Percentiles rank a stretch among this genome's conserved stretches.
phyloP scores from a whole-genome alignment of 2,113 vertebrate genomes.

The Barbus barbus region DNA sequence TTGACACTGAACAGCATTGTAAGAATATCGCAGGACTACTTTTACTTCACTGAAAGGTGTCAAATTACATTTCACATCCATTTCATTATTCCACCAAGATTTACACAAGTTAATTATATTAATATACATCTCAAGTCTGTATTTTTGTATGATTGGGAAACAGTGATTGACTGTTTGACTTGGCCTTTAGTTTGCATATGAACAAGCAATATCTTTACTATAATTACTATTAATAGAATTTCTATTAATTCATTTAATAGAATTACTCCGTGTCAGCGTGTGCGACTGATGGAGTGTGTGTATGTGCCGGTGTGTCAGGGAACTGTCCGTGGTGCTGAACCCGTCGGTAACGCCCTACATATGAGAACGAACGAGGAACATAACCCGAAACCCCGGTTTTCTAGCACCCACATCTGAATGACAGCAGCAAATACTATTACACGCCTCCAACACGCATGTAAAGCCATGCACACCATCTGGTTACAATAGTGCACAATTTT shows the following conservation, averaged over 20 bases:
- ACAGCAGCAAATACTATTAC: not conserved
- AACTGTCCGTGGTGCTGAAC: constrained; percentile 80
- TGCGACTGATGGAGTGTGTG: constrained; percentile 31
- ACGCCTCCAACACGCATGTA: constrained; percentile 16
- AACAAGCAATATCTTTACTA: not conserved
- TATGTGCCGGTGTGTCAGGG: constrained; percentile 46
- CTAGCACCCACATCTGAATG: not conserved
- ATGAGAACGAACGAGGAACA: not conserved
- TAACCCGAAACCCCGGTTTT: not conserved
- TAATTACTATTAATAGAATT: no score
- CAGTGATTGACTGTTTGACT: not conserved
- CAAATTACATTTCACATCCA: not conserved
- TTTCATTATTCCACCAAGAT: not conserved
- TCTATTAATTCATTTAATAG: no score
- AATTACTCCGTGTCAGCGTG: constrained; percentile 16
- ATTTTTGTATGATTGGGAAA: not conserved
- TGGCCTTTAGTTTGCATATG: not conserved
- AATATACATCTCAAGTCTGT: not conserved
- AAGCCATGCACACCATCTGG: constrained; percentile 6
- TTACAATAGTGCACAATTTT: not conserved
- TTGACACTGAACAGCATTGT: not conserved
- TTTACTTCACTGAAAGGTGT: not conserved
- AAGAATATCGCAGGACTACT: not conserved
- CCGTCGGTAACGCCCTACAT: constrained; percentile 75
- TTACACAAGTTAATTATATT: not conserved